Evolutionary conservation across 2,113 vertebrate species (phyloP).

Genomic region (Sebastes fasciatus): DNA sequence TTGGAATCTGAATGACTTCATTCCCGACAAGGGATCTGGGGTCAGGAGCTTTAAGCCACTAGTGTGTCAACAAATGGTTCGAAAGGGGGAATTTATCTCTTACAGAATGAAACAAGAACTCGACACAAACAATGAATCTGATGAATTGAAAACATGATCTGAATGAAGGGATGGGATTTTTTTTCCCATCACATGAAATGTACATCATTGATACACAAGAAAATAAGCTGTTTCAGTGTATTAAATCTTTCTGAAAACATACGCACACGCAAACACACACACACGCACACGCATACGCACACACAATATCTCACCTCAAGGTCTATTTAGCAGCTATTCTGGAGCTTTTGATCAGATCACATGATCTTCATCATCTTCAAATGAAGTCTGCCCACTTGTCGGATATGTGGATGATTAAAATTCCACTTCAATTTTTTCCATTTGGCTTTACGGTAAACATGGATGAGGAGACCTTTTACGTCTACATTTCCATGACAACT

Average conservation of each 20-base stretch:
- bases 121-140: conserved; percentile 3
- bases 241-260: conserved; percentile 26
- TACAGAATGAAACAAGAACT: conserved; percentile 3
- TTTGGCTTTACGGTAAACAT: neutral
- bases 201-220: neutral
- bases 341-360: conserved; percentile 15
- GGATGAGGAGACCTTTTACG: neutral
- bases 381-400: neutral
- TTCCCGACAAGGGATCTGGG: conserved; percentile 31
- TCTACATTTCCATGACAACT: neutral
- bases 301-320: neutral
- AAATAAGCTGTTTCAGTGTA: conserved; percentile 20
- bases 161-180: neutral
- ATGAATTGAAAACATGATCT: neutral
- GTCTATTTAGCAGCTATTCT: conserved; percentile 6
- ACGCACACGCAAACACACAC: conserved; percentile 11
- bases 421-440: neutral
- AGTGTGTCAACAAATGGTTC: conserved; percentile 45
- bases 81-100: conserved; percentile 6
- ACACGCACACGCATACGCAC: conserved; percentile 12
- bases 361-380: neutral
- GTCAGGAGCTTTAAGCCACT: conserved; percentile 46
- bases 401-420: neutral
- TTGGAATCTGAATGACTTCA: conserved; percentile 48
- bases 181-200: conserved; percentile 7